Evolutionary conservation across 1,140 invertebrate genomes (phyloP), one percentile per base, ranked within the genome.

Genomic region (Lethrus apterus): DNA sequence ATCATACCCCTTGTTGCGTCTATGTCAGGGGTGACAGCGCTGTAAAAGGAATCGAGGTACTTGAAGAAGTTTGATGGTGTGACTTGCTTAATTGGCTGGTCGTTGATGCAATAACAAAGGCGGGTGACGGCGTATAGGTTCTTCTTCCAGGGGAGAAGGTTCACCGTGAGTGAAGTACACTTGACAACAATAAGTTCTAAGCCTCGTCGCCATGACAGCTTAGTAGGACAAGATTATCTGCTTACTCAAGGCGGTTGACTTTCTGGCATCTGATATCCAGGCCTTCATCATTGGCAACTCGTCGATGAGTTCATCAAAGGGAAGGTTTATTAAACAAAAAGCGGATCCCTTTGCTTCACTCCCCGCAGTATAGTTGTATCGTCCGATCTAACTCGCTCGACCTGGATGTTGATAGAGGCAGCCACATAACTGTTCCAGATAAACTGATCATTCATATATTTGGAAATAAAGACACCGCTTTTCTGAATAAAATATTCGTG

Each of bases 291-390:
- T 13, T 15, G 36, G 13, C 2, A 56, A 11, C 18, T 30, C 14
- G 11, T 2, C 14, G 9, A 72, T 50, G 0, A 68, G 46, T 2
- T 60, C 47, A 33, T 75, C 67, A 40, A 75, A 61, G 0, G 65
- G 65, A 24, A 69, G 33, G 47, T 73, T 73, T 44, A 75, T 75
- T 0, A 75, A 50, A 0, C 70, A 15, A 64, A 67, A 3, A 74
- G 51, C 0, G 71, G 68, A 35, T 75, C 71, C 0, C 74, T 71
- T 44, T 75, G 73, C 30, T 69, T 63, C 1, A 73, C 71, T 0
- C 71, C 72, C 31, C 57, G 50, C 23, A 7, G 5, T 7, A 26
- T 26, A 26, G n/a, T 7, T 7, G n/a, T 26, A 26, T n/a, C 5
- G 5, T 26, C 23, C 23, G 17, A 63, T 63, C 14, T 53, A 20